A percentile compares a stretch with the other conserved stretches of the same genome.
Evolutionary conservation across 2,888 invertebrate species (phyloP).

Genomic region (Saturnia pavonia): DNA sequence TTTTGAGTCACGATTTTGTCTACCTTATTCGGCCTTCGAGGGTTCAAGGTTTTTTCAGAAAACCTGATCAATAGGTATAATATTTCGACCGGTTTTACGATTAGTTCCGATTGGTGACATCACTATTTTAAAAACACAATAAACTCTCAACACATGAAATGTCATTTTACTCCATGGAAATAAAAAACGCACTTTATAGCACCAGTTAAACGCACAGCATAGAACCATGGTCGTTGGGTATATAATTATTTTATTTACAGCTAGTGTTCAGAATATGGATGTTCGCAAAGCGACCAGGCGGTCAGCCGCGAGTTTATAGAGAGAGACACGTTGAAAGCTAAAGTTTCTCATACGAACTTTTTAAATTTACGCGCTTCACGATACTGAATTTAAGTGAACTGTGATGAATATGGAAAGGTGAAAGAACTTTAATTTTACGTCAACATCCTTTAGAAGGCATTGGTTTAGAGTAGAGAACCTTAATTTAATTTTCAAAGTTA

Average conservation of each 20-base stretch:
- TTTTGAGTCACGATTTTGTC: no score
- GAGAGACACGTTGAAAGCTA: constrained; percentile 35
- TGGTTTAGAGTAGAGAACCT: not conserved
- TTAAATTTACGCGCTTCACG: constrained; percentile 6
- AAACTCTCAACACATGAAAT: no score
- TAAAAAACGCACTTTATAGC: no score
- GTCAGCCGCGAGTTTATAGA: constrained; percentile 40
- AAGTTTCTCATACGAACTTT: constrained; percentile 30
- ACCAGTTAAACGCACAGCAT: no score
- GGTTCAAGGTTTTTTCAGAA: no score
- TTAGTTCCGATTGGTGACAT: no score
- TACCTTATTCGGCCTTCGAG: no score
- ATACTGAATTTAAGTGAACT: constrained; percentile 2
- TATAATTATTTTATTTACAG: not conserved
- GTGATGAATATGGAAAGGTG: constrained; percentile 11
- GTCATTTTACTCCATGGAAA: no score
- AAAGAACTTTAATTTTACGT: not conserved
- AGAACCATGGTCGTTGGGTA: not conserved
- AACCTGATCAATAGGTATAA: no score
- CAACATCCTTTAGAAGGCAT: not conserved
- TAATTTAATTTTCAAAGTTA: no score
- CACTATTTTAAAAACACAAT: no score
- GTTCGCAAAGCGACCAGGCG: constrained; percentile 28
- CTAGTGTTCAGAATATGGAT: constrained; percentile 28
- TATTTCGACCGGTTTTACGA: no score